Evolutionary conservation across 2,797 vertebrate species (phyloP).

Genomic region (Vultur gryphus): DNA sequence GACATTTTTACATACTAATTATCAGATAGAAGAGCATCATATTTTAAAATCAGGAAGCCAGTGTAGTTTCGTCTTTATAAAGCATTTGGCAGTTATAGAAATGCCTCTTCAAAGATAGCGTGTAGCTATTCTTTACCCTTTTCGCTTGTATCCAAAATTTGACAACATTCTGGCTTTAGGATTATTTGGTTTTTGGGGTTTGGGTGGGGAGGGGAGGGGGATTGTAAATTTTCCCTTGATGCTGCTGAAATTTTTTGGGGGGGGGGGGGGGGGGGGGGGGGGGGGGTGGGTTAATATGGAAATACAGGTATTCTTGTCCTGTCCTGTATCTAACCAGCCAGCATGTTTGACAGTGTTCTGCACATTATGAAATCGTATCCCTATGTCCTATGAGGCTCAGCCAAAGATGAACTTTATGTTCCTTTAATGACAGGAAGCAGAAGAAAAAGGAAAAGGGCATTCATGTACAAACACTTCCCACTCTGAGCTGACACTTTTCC

Average conservation of each 20-base stretch:
- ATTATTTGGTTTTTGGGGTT: neutral
- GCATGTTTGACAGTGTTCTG: neutral
- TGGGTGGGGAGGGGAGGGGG: rapidly evolving
- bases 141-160: neutral
- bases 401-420: neutral
- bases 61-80: neutral
- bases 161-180: neutral
- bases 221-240: neutral
- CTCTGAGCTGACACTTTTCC: neutral
- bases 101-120: neutral
- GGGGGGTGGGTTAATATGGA: neutral
- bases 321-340: neutral
- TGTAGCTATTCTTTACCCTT: neutral
- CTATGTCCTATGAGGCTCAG: neutral
- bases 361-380: neutral
- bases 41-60: neutral
- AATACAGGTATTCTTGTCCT: neutral
- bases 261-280: too few species aligned
- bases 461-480: neutral
- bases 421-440: neutral
- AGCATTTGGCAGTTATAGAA: neutral
- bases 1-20: neutral
- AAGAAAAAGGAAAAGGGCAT: neutral
- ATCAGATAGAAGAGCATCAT: neutral
- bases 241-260: neutral